Conservation (phyloP, 1,140 invertebrate species). For the Drosophila arawakana region DNA sequence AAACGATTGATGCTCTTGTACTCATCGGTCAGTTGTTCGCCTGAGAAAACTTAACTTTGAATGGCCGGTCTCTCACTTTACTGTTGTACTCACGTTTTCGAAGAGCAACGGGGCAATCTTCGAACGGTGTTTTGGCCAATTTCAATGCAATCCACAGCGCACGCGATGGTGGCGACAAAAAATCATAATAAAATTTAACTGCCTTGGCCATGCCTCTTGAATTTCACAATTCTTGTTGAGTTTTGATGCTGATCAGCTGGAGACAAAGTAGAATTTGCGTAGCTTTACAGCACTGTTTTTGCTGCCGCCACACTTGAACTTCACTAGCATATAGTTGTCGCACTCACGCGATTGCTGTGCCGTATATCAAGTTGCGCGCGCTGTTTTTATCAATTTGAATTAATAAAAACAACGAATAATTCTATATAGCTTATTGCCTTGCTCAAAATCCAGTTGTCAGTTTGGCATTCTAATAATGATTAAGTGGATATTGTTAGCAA, state of each 20-base stretch:
- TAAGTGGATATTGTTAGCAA: constrained; percentile 8
- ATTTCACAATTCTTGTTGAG: constrained; percentile 3
- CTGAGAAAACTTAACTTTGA: constrained; percentile 80
- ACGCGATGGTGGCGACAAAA: constrained; percentile 91
- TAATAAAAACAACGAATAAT: not conserved
- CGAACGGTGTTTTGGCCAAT: constrained; percentile 87
- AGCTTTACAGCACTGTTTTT: constrained; percentile 49
- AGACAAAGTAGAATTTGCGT: constrained; percentile 31
- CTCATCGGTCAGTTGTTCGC: constrained; percentile 89
- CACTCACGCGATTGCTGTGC: not conserved
- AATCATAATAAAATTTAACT: constrained; percentile 89
- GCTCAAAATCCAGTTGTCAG: not conserved
- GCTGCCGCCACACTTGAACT: not conserved
- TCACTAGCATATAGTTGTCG: constrained; percentile 17
- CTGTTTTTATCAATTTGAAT: constrained; percentile 2
- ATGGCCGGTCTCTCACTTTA: not conserved
- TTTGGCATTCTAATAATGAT: constrained; percentile 6
- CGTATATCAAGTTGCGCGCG: constrained; percentile 14
- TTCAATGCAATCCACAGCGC: constrained; percentile 90
- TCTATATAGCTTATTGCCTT: not conserved
- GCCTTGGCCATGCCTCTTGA: constrained; percentile 62
- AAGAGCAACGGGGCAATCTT: constrained; percentile 86
- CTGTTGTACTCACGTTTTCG: constrained; percentile 85
- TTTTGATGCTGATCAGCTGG: constrained; percentile 27
- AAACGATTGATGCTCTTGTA: constrained; percentile 91